These are phyloP conservation scores for Notospermus geniculatus DNA, from an alignment of 1,140 invertebrate genomes.

Conservation along the genomic window DNA sequence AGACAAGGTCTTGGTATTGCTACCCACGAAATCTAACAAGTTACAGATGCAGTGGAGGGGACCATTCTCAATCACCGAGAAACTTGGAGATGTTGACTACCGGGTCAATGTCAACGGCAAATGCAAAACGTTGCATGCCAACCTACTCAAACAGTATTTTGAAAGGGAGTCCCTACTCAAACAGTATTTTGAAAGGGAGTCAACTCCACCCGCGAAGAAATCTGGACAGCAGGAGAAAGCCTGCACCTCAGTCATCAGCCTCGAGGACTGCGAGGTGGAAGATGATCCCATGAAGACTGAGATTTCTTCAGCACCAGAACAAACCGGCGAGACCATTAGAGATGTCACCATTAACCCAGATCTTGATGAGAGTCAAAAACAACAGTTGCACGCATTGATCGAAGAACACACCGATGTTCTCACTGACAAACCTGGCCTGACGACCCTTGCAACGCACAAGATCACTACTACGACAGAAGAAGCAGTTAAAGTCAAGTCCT, in stretches of 20 bases:
- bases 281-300: no score
- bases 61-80: neutral
- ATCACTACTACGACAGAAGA: constrained; percentile 2
- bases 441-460: constrained; percentile 10
- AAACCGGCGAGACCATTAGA: no score
- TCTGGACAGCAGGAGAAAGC: no score
- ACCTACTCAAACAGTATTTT: neutral
- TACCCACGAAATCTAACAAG: constrained; percentile 2
- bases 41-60: constrained; percentile 3
- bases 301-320: no score
- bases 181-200: neutral
- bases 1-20: neutral
- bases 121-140: neutral
- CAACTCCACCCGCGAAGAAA: neutral
- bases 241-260: no score
- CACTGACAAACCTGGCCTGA: constrained; percentile 20
- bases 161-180: no score
- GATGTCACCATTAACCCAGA: neutral
- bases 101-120: neutral
- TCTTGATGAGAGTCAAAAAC: neutral
- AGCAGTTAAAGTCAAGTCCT: constrained; percentile 15
- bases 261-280: no score
- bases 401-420: constrained; percentile 8
- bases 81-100: neutral
- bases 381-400: constrained; percentile 4